Evolutionary conservation across 2,888 invertebrate genomes (phyloP), one percentile per base, ranked within the genome.

Genomic region (Drosophila planitibia): DNA sequence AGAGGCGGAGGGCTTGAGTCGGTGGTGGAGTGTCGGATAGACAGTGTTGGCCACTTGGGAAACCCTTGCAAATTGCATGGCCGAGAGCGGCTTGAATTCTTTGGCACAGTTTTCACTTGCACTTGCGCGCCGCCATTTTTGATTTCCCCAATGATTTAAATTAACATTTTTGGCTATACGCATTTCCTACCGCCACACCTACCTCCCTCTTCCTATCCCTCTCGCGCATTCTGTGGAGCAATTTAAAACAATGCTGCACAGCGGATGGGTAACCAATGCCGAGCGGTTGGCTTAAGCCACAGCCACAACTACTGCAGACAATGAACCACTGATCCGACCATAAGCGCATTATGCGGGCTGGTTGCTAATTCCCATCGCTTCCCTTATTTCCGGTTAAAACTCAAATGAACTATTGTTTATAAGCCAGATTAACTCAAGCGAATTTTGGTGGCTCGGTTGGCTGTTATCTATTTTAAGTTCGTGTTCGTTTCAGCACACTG

Each of bases 381-480:
- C 53, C 10, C 57, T 10, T 33, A 12, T 47, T 41, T 37, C 44
- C 32, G 32, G 30, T 47, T 28, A 28, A 54, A 60, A 70, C 74
- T 70, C 76, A 90, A 90, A 90, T 89, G 83, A 91, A 90, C 90
- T 90, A 91, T 89, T 91, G 86, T 91, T 83, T 90, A 81, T 73
- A 72, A 68, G 47, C 79, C 72, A 66, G 73, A 82, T 79, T 77
- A 71, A 79, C 68, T 76, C 47, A 30, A 70, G 49, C 52, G 67
- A 65, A 75, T 62, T 70, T 68, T 28, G 69, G 62, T 65, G 68
- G 55, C 47, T 59, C 22, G 19, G 25, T 32, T 57, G 39, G 57
- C 58, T 66, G 70, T 53, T 35, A 41, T 57, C 58, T 64, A 63
- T 37, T 41, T 52, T 59, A 54, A 68, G 61, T 69, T 60, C 65